These are phyloP conservation scores for Aurelia coerulea DNA, from an alignment of 30 jellyfish, hydroid and myxozoan species.

Conservation along the genomic window DNA sequence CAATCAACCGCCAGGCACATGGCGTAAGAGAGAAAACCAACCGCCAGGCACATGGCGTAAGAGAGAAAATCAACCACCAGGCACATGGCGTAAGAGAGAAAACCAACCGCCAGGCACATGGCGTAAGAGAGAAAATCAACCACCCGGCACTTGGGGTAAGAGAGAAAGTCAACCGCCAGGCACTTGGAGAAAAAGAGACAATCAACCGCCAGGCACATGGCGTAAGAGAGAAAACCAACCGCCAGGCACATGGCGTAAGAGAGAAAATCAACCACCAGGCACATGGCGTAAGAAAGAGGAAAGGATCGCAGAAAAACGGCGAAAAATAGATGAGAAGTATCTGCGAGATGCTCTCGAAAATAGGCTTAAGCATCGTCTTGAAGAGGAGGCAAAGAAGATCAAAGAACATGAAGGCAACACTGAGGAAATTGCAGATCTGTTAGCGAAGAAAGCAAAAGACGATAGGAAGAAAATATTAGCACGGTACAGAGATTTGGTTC, in stretches of 20 bases:
- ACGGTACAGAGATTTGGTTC: too few relatives aligned
- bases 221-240: constrained; percentile 18
- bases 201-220: constrained; percentile 41
- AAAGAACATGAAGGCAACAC: background rate
- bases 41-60: constrained; percentile 66
- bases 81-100: constrained; percentile 23
- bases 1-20: constrained; percentile 57
- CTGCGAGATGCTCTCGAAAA: too few relatives aligned
- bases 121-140: constrained; percentile 26
- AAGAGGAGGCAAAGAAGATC: too few relatives aligned
- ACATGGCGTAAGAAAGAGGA: background rate
- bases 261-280: constrained; percentile 52
- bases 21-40: constrained; percentile 53
- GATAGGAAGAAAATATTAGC: too few relatives aligned
- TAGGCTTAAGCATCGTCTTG: too few relatives aligned
- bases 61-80: constrained; percentile 56
- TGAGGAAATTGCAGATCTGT: too few relatives aligned
- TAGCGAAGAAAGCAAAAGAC: too few relatives aligned
- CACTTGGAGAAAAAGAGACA: constrained; percentile 14
- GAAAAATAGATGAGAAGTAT: background rate
- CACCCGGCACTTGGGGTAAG: constrained; percentile 32
- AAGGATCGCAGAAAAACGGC: constrained; percentile 30
- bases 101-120: constrained; percentile 56
- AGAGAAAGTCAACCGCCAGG: constrained; percentile 45
- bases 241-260: constrained; percentile 44